These are phyloP conservation scores for Spodoptera litura DNA, from an alignment of 1,140 invertebrate species.

Conservation along the genomic window DNA sequence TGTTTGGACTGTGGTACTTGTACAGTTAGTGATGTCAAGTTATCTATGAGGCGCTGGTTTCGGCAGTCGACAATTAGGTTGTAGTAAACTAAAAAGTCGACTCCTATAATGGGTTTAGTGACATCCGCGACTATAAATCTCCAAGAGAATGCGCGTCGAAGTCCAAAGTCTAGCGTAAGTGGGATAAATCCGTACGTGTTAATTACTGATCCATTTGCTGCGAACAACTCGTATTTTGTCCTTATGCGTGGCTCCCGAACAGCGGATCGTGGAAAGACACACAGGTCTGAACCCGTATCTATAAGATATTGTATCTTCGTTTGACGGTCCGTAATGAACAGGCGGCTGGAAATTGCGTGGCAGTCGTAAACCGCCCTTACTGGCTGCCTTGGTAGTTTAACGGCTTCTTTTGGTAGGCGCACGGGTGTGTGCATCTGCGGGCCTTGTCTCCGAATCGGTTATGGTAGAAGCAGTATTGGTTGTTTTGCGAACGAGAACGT, in stretches of 20 bases:
- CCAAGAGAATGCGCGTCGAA: conserved; percentile 33
- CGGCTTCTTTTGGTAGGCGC: not conserved
- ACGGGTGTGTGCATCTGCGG: too few species aligned
- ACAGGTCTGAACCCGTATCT: conserved; percentile 48
- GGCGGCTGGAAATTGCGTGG: conserved; percentile 1
- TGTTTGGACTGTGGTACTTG: not conserved
- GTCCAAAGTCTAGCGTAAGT: conserved; percentile 20
- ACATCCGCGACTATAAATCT: conserved; percentile 9
- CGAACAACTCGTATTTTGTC: conserved; percentile 37
- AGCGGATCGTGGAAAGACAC: conserved; percentile 45
- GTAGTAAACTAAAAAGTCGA: conserved; percentile 53
- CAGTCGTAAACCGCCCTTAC: conserved; percentile 16
- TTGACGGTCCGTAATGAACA: not conserved
- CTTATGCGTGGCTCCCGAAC: conserved; percentile 38
- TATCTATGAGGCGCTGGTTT: conserved; percentile 50
- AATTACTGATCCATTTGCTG: conserved; percentile 48
- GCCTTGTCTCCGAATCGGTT: too few species aligned
- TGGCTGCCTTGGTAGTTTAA: conserved; percentile 16
- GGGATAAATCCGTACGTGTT: conserved; percentile 45
- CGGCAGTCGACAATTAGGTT: conserved; percentile 51
- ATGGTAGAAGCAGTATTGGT: too few species aligned
- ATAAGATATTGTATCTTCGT: conserved; percentile 22
- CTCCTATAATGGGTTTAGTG: conserved; percentile 53
- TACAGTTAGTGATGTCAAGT: conserved; percentile 36
- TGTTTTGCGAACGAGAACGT: too few species aligned